Base-by-base conservation (phyloP, 1,140 invertebrate species). In the Bombus confusus region DNA sequence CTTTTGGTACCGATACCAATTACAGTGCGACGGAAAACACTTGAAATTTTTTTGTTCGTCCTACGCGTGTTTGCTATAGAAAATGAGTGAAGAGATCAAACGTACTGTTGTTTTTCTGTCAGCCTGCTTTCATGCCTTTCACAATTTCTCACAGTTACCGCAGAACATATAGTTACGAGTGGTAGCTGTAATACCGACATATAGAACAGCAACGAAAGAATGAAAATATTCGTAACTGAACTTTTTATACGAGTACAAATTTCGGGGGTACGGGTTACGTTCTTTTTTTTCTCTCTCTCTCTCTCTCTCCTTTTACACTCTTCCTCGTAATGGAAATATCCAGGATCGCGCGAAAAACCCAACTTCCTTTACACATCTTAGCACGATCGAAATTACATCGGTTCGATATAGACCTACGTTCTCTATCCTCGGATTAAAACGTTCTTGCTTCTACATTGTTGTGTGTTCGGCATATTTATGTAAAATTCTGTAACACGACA, bases 401-500 rank as follows among this genome's bases (percentile, higher is more conserved):
- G 31, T 86, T 80, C 88, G 59, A 37, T 59, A 41, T 85, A 90
- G 80, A 84, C 72, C 76, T 90, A 87, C 43, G 25, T 52, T 15
- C 71, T 75, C 86, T 88, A 80, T 77, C 62, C 69, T 59, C 68
- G 71, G 62, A 71, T 78, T 41, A 78, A 88, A 84, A 90, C 80
- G 41, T 72, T 85, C 75, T 25, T 47, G 31, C 64, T 72, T 41
- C 88, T 87, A 89, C 75, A 64, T 72, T 52, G 34, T 31, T 41
- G 59, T 69, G 79, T 87, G 75, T 71, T 90, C 71, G 47, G 86
- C 90, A 90, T 82, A 81, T 81, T 88, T 31, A 86, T 72, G 64
- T 84, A 72, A 78, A 91, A 88, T 85, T 84, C 64, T 87, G 84
- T 78, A 78, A 88, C 86, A 84, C 80, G 68, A 88, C 79, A 88